phyloP scores from a whole-genome alignment of 1,140 invertebrate species.

The Epicauta chinensis region DNA sequence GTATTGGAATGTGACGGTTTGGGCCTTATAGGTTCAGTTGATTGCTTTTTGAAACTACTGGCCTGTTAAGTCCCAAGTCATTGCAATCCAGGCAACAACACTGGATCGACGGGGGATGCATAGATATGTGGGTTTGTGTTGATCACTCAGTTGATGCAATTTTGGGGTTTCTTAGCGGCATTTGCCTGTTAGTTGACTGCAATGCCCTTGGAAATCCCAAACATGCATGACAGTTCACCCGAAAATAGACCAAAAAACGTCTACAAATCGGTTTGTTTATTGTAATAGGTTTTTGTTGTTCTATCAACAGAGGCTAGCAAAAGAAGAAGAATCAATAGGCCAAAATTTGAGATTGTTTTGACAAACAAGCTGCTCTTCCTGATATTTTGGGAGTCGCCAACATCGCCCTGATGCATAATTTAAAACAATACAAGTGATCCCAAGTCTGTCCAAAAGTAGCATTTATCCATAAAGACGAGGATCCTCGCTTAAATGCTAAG shows the following conservation, averaged over 20 bases:
- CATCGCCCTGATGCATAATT: no score
- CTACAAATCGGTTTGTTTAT: no score
- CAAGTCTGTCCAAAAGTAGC: no score
- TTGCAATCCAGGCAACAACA: conserved; percentile 18
- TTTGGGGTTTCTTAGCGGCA: conserved; percentile 43
- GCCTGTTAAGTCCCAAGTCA: conserved; percentile 43
- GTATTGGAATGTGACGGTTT: conserved; percentile 15
- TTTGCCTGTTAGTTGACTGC: conserved; percentile 36
- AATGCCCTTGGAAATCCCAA: conserved; percentile 44
- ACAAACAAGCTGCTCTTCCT: no score
- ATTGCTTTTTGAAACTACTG: conserved; percentile 35
- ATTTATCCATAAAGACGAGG: no score
- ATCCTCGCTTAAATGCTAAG: no score
- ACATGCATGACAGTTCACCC: conserved; percentile 22
- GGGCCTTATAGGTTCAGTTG: conserved; percentile 42
- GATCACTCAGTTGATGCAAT: conserved; percentile 22
- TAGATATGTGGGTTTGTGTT: not conserved
- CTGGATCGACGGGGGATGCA: not conserved
- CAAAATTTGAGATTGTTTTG: no score
- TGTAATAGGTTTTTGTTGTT: no score
- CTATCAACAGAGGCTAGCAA: no score
- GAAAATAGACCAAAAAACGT: not conserved
- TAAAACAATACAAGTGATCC: no score
- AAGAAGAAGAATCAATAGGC: no score
- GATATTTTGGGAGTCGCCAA: no score